Evolutionary conservation across 2,797 vertebrate genomes (phyloP).

Genomic region (Crocodylus rhombifer): DNA sequence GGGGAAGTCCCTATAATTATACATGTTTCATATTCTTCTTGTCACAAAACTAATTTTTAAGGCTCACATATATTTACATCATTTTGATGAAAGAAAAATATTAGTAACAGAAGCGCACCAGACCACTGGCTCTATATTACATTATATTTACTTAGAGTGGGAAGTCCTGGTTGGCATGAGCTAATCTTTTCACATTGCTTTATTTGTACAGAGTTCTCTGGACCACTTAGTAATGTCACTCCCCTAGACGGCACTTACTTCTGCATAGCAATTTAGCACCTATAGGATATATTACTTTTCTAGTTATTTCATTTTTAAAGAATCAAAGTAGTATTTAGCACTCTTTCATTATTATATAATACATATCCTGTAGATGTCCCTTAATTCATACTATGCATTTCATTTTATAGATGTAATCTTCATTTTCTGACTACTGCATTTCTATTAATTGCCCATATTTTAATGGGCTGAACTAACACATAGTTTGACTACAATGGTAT

Average conservation of each 20-base stretch:
- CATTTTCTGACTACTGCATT: neutral
- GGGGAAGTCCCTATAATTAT: slow-evolving; percentile 30
- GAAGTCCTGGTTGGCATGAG: neutral
- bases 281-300: too few relatives aligned
- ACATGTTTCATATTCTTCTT: neutral
- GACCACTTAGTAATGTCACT: neutral
- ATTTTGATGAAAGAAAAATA: slow-evolving; percentile 5
- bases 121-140: neutral
- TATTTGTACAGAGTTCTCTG: accelerated
- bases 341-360: too few relatives aligned
- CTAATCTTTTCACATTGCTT: neutral
- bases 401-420: neutral
- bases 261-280: too few relatives aligned
- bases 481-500: neutral
- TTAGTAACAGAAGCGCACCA: neutral
- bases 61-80: neutral
- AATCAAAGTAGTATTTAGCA: too few relatives aligned
- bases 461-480: neutral
- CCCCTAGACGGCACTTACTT: too few relatives aligned
- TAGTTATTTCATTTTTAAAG: too few relatives aligned
- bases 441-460: neutral
- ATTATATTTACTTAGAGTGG: neutral
- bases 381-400: neutral
- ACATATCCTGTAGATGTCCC: neutral
- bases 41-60: neutral